phyloP scores from a whole-genome alignment of 1,140 invertebrate genomes.

The Monomorium pharaonis region DNA sequence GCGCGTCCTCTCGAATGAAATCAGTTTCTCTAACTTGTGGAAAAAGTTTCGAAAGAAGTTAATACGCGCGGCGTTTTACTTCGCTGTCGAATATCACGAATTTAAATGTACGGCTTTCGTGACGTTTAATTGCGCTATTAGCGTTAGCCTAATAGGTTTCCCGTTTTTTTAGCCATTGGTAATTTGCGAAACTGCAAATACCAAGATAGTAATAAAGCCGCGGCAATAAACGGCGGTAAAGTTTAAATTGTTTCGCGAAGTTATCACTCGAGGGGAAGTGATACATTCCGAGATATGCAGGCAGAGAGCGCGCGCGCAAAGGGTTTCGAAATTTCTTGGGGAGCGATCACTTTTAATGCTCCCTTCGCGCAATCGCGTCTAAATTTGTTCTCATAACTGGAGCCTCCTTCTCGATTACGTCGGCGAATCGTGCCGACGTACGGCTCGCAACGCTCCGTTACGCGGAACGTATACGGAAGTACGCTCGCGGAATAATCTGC shows the following conservation, averaged over 20 bases:
- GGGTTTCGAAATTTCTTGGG: neutral
- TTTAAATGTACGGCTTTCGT: neutral
- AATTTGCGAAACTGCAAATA: neutral
- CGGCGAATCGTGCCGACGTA: slow-evolving; percentile 35
- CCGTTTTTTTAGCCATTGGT: neutral
- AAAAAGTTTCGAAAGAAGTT: neutral
- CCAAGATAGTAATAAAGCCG: neutral
- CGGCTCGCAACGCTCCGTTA: slow-evolving; percentile 49
- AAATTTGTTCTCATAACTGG: neutral
- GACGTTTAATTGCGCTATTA: neutral
- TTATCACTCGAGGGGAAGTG: too few species aligned
- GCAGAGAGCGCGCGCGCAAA: too few species aligned
- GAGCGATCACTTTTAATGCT: neutral
- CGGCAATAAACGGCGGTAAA: neutral
- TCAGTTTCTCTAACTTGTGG: neutral
- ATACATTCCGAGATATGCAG: too few species aligned
- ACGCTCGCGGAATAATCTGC: slow-evolving; percentile 51
- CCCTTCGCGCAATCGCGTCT: neutral
- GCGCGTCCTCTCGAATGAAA: neutral
- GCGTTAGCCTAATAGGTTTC: neutral
- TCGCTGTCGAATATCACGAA: neutral
- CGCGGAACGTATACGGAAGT: slow-evolving; percentile 56
- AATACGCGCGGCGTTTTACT: neutral
- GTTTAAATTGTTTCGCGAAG: neutral
- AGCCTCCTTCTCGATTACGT: slow-evolving; percentile 10